Base-by-base conservation (phyloP, 2,888 invertebrate species). In the Pyrochroa serraticornis region DNA sequence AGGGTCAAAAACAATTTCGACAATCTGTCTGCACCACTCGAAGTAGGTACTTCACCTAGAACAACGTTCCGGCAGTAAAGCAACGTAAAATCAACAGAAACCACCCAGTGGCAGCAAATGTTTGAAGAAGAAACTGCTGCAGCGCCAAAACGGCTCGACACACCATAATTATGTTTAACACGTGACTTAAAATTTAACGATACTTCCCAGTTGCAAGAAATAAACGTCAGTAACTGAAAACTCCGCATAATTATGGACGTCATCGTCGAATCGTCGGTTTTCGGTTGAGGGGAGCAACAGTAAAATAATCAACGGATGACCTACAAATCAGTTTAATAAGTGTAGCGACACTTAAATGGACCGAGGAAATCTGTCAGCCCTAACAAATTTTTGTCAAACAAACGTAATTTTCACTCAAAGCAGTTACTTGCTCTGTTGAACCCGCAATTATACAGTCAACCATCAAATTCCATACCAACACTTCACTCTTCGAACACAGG, bases 391-490 rank as follows among this genome's bases (percentile, higher is more conserved):
- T 12, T 44, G 45, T 56, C 51, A 60, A 63, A 65, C 60, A 52
- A 44, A 59, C 54, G 52, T 62, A 60, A 63, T 63, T 65, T n/a
- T 60, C 63, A 64, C 66, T 63, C 62, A 59, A 62, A 64, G 60
- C 64, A 46, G 61, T 68, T 68, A 67, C 65, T 46, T 62, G 66
- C 66, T 66, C 66, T 60, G 62, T 53, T 61, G 66, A 59, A 52
- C 61, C 55, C 51, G 62, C 65, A 68, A 69, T 68, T 64, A 68
- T 68, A 60, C 55, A 5, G 22, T 62, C 60, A 60, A 61, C 62
- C 65, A 70, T 71, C 70, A 70, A 67, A 63, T 67, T 65, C 62
- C 66, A 70, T 70, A 69, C 68, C 69, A 65, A 69, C 69, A 70
- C 69, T 66, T 71, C 67, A 63, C 62, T 64, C 63, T 59, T 66